phyloP scores from a whole-genome alignment of 30 jellyfish, hydroid and myxozoan genomes.

The Aurelia aurita region DNA sequence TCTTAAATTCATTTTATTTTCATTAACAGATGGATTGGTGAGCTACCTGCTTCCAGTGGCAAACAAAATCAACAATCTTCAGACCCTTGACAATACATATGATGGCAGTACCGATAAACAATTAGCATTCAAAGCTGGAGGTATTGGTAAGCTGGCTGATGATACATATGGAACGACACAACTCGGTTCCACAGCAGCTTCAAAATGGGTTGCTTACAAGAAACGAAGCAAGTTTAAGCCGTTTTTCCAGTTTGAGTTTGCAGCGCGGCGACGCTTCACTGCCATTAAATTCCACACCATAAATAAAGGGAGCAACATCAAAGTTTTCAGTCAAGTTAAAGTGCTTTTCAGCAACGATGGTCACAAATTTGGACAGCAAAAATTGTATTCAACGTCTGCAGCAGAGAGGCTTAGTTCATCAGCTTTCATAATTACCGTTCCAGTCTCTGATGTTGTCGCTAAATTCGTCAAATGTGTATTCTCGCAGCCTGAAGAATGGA shows the following conservation, averaged over 20 bases:
- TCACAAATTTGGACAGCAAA: slow-evolving; percentile 30
- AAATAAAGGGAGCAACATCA: slow-evolving; percentile 62
- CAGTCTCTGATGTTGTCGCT: slow-evolving; percentile 54
- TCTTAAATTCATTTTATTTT: not conserved
- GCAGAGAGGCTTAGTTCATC: slow-evolving; percentile 73
- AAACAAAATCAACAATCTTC: slow-evolving; percentile 28
- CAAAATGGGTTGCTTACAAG: slow-evolving; percentile 84
- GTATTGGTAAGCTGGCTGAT: slow-evolving; percentile 91
- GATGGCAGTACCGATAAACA: slow-evolving; percentile 70
- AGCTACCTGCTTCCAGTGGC: slow-evolving; percentile 73
- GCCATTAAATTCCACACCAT: slow-evolving; percentile 70
- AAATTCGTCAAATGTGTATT: slow-evolving; percentile 54
- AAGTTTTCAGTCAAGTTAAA: slow-evolving; percentile 67
- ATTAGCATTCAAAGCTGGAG: slow-evolving; percentile 48
- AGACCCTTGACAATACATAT: slow-evolving; percentile 65
- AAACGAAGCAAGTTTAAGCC: slow-evolving; percentile 47
- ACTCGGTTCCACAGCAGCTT: not conserved
- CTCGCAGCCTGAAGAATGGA: slow-evolving; percentile 70
- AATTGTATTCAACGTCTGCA: slow-evolving; percentile 59
- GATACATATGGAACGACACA: slow-evolving; percentile 64
- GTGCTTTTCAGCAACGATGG: slow-evolving; percentile 78
- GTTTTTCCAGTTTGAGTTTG: slow-evolving; percentile 68
- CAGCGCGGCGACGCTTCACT: slow-evolving; percentile 46
- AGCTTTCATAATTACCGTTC: slow-evolving; percentile 67
- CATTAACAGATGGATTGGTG: slow-evolving; percentile 64